phyloP scores from a whole-genome alignment of 2,888 invertebrate species.

The Drosophila pegasa region DNA sequence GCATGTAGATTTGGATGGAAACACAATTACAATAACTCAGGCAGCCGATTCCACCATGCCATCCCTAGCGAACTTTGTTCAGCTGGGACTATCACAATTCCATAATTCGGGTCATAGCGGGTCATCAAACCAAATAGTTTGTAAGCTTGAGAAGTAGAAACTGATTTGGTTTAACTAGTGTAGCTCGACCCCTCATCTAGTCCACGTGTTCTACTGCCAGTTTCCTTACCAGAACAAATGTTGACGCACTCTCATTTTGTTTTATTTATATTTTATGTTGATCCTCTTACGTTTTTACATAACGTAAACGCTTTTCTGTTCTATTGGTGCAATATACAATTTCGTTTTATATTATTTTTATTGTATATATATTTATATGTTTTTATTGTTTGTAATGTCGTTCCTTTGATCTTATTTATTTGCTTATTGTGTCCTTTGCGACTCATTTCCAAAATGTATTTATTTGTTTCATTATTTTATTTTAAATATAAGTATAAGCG shows the following conservation, averaged over 20 bases:
- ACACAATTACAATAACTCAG: slow-evolving; percentile 84
- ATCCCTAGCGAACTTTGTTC: slow-evolving; percentile 82
- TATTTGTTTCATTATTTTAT: not conserved
- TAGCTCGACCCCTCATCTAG: slow-evolving; percentile 42
- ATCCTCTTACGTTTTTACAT: not conserved
- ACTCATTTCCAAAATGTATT: slow-evolving; percentile 4
- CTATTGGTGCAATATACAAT: slow-evolving; percentile 56
- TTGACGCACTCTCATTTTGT: slow-evolving; percentile 3
- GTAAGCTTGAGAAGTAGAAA: slow-evolving; percentile 81
- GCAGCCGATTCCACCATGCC: slow-evolving; percentile 83
- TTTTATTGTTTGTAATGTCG: not conserved
- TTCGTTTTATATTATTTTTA: not conserved
- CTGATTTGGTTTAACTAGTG: slow-evolving; percentile 8
- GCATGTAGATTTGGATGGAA: slow-evolving; percentile 82
- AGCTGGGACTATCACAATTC: slow-evolving; percentile 82
- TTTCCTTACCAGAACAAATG: slow-evolving; percentile 21
- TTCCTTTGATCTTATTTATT: slow-evolving; percentile 16
- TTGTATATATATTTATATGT: slow-evolving; percentile 2
- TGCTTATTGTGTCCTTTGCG: not conserved
- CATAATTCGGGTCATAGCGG: slow-evolving; percentile 80
- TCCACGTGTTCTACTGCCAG: slow-evolving; percentile 39
- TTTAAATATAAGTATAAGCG: slow-evolving; percentile 1
- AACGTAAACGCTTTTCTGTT: not conserved
- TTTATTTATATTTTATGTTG: slow-evolving; percentile 15
- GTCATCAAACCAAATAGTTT: slow-evolving; percentile 76